A percentile compares a stretch with the other conserved stretches of the same genome.
phyloP scores from a whole-genome alignment of 2,888 invertebrate species.

The Stenotaenia linearis region DNA sequence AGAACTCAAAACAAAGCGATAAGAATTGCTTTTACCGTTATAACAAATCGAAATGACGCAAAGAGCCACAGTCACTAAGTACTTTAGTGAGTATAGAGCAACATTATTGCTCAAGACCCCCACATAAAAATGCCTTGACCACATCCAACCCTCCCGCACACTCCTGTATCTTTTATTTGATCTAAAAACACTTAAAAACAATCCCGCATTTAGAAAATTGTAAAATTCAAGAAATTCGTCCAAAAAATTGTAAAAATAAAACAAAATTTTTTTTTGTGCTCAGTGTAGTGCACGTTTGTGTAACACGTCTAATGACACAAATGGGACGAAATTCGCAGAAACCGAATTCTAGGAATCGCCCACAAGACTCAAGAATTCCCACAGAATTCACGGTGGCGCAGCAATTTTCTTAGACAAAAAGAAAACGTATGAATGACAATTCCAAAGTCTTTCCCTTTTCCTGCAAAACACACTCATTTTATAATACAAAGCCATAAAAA shows the following conservation, averaged over 20 bases:
- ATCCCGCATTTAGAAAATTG: background rate
- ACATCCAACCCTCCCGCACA: background rate
- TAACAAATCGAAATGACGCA: slow-evolving; percentile 10
- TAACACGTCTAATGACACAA: background rate
- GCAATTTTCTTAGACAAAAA: no score
- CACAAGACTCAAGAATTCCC: background rate
- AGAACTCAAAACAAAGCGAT: background rate
- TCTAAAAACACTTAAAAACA: no score
- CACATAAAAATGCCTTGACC: slow-evolving; percentile 8
- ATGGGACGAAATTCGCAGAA: background rate
- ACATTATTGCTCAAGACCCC: slow-evolving; percentile 27
- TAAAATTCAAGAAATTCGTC: no score
- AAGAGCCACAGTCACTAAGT: background rate
- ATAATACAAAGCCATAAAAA: background rate
- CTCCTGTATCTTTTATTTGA: background rate
- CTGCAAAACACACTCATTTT: background rate
- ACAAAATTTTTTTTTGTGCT: background rate
- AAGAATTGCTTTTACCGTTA: background rate
- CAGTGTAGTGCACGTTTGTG: background rate
- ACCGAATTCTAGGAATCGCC: background rate
- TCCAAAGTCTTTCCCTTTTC: background rate
- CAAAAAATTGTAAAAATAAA: background rate
- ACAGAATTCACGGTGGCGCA: background rate
- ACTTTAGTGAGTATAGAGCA: background rate
- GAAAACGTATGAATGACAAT: background rate